Conservation (phyloP, 2,888 invertebrate genomes). For the Lycophotia porphyrea region DNA sequence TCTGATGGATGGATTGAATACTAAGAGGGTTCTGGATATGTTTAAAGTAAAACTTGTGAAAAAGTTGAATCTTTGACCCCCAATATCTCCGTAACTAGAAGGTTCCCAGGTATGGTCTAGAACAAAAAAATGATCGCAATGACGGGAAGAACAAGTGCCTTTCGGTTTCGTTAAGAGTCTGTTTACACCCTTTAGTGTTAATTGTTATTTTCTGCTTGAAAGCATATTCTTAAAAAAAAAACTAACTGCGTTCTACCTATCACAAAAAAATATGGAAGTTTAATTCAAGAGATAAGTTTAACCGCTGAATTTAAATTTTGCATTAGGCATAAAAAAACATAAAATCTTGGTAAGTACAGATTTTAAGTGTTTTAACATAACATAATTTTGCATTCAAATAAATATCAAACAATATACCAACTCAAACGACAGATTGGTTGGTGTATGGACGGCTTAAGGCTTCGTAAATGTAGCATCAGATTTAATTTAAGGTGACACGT, state of each 20-base stretch:
- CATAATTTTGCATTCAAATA: conserved; percentile 9
- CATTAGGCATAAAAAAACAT: neutral
- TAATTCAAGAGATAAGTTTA: neutral
- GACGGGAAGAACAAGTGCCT: no score
- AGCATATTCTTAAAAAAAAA: neutral
- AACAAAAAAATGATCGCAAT: no score
- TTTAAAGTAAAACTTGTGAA: no score
- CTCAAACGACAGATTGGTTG: conserved; percentile 4
- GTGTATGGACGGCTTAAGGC: conserved; percentile 44
- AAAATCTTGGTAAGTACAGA: no score
- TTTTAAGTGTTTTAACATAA: no score
- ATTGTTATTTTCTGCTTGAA: neutral
- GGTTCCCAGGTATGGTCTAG: no score
- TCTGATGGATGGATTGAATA: no score
- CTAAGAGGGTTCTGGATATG: no score
- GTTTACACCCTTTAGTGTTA: no score
- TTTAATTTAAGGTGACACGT: conserved; percentile 61
- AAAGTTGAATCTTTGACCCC: no score
- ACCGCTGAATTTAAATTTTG: neutral
- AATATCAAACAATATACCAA: conserved; percentile 5
- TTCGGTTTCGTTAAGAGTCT: no score
- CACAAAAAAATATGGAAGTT: neutral
- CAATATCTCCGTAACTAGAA: no score
- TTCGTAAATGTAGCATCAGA: conserved; percentile 58
- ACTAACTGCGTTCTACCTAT: neutral